Evolutionary conservation across 1,140 invertebrate genomes (phyloP).

Genomic region (Schlechtendalia chinensis): DNA sequence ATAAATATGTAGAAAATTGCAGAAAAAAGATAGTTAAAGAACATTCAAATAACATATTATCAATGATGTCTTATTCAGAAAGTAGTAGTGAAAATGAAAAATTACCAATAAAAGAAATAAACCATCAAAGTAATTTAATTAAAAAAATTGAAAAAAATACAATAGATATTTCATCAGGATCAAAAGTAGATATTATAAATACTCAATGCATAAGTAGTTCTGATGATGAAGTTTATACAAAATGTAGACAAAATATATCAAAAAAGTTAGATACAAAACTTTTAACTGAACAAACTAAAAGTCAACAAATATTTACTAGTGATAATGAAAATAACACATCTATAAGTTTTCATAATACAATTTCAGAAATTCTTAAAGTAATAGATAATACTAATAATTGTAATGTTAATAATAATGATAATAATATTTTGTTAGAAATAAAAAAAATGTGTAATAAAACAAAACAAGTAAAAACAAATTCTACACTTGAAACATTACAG

Average conservation of each 20-base stretch:
- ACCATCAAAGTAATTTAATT: neutral
- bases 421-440: no score
- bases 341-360: no score
- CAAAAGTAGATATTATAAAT: neutral
- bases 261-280: neutral
- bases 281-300: neutral
- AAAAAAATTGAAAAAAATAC: neutral
- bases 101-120: neutral
- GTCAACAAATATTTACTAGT: no score
- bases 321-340: no score
- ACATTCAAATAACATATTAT: neutral
- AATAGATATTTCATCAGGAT: neutral
- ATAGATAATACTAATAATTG: no score
- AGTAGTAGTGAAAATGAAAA: neutral
- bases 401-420: no score
- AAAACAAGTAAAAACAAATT: no score
- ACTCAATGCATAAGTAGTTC: neutral
- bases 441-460: no score
- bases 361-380: no score
- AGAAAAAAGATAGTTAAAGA: neutral
- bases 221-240: constrained; percentile 30
- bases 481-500: no score
- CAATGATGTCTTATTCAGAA: constrained; percentile 14
- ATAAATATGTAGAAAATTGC: neutral
- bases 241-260: constrained; percentile 18